These are phyloP conservation scores for Gobio gobio DNA, from an alignment of 2,113 vertebrate species.

Conservation along the genomic window DNA sequence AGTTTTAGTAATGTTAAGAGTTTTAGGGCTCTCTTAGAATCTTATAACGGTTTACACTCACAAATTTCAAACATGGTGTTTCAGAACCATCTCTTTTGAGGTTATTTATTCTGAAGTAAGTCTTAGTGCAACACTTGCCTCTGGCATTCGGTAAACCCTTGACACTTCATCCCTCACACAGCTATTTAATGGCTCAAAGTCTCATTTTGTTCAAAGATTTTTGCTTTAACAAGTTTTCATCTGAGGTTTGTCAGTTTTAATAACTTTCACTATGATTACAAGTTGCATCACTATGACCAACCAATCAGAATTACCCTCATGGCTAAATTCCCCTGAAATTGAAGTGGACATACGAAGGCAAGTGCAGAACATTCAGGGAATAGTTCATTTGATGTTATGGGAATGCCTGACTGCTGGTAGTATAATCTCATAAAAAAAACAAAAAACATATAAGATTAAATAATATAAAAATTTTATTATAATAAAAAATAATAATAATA, in stretches of 20 bases:
- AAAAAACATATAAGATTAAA: too few relatives aligned
- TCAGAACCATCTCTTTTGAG: neutral
- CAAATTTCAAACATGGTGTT: neutral
- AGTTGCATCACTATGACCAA: conserved; percentile 18
- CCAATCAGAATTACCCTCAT: conserved; percentile 20
- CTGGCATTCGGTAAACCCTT: neutral
- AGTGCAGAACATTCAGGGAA: neutral
- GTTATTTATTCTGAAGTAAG: conserved; percentile 22
- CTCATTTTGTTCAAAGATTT: neutral
- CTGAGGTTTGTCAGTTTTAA: conserved; percentile 1
- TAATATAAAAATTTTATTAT: too few relatives aligned
- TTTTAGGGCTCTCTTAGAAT: neutral
- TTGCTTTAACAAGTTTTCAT: conserved; percentile 3
- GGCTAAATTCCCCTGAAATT: neutral
- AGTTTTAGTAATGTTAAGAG: neutral
- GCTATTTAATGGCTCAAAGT: conserved; percentile 23
- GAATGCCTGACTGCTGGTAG: neutral
- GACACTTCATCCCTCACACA: neutral
- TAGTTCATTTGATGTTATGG: neutral
- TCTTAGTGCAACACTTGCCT: conserved; percentile 11
- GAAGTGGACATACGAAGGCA: neutral
- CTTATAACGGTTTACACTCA: neutral
- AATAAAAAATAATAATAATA: too few relatives aligned
- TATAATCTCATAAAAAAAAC: neutral
- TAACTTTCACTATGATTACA: neutral